Base-by-base conservation (phyloP, 2,888 invertebrate genomes). In the Phania funesta region DNA sequence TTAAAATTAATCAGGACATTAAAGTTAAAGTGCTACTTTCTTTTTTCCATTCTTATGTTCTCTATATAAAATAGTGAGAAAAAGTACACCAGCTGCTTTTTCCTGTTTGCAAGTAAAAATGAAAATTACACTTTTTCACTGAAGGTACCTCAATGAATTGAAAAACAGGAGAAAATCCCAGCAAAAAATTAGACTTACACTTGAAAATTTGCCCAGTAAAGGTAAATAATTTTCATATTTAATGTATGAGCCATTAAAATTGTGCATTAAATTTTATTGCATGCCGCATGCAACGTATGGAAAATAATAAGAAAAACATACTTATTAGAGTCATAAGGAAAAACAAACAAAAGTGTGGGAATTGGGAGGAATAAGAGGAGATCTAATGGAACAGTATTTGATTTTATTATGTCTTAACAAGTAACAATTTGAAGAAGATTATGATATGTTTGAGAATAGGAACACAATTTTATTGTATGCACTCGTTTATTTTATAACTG, bases 241-340 rank as follows among this genome's bases (percentile, higher is more conserved):
- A 58, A 75, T 80, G 64, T 50, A 52, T 46, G 52, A 75, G 24
- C 24, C 44, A 65, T 60, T 76, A 76, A 76, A 65, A 44, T 60
- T 52, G 18, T 44, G 24, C 50, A 60, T 58, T 20, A 58, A 65
- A 22, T 41, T 50, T 76, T 6, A 60, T 71, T 6, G 70, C 60
- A 76, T 80, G 80, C 70, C 38, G 46, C 80, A 80, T 80, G 76
- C 80, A 67, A 76, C 54, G 29, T 54, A 20, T 26, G 48, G 18
- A 44, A 76, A 60, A 50, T 35, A 8, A 50, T 32, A 9, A 46
- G 32, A 16, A 54, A 52, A 74, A 70, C 3, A 52, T 16, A 18
- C n/a, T 54, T 24, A 64, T 64, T 64, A 48, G 62, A 70, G 70
- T 50, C 65, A 48, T n/a, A 71, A 65, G 70, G 62, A 62, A 60